These are phyloP conservation scores for Anniella stebbinsi DNA, from an alignment of 2,797 vertebrate species.

Conservation along the genomic window DNA sequence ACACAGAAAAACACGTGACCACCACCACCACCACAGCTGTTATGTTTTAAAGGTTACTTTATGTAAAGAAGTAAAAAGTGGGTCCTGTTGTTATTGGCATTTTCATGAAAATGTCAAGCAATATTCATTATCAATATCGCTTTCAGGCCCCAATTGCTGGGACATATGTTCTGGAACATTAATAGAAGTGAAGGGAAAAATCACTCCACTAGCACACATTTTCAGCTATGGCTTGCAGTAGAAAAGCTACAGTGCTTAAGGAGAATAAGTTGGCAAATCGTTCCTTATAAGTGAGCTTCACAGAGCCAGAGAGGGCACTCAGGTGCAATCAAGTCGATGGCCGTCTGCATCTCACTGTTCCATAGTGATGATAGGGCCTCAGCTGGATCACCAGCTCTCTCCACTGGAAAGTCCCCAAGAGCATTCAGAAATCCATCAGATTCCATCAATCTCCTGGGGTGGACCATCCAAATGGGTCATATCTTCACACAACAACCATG, in stretches of 20 bases:
- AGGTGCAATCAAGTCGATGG: no score
- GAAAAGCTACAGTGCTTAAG: background rate
- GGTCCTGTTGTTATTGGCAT: background rate
- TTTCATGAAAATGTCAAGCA: conserved; percentile 27
- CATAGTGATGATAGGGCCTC: no score
- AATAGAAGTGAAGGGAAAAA: conserved; percentile 13
- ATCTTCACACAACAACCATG: background rate
- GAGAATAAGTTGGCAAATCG: background rate
- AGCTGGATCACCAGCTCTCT: no score
- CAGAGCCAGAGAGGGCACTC: no score
- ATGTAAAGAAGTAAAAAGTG: background rate
- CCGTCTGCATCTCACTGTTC: no score
- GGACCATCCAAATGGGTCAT: no score
- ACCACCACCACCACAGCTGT: background rate
- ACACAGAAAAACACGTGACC: background rate
- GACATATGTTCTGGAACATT: conserved; percentile 3
- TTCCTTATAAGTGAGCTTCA: no score
- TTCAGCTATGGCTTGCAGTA: background rate
- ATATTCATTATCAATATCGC: background rate
- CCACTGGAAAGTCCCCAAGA: no score
- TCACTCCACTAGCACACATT: background rate
- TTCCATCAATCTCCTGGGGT: no score
- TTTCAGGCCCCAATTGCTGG: background rate
- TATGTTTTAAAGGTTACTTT: background rate
- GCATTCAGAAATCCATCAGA: no score